Evolutionary conservation across 2,113 vertebrate genomes (phyloP).

Genomic region (Microcebus jonahi): DNA sequence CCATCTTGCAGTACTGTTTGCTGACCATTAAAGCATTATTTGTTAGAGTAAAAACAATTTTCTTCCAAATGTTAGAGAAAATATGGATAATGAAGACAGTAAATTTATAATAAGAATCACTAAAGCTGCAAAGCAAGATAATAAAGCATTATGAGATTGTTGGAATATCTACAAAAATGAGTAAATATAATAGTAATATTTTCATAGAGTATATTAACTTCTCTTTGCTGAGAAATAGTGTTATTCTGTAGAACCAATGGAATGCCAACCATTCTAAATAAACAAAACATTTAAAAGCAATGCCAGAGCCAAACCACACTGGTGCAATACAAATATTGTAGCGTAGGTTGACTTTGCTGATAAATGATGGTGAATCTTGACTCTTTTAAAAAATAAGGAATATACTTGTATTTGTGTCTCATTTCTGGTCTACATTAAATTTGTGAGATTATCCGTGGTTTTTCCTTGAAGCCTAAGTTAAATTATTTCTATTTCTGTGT

Average conservation of each 20-base stretch:
- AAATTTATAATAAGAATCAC: conserved; percentile 33
- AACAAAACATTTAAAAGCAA: not conserved
- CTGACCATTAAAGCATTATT: conserved; percentile 51
- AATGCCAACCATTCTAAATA: not conserved
- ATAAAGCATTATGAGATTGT: not conserved
- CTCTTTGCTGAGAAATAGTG: conserved; percentile 25
- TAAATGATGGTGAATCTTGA: not conserved
- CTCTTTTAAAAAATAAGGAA: not conserved
- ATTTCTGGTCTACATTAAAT: not conserved
- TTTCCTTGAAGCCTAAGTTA: not conserved
- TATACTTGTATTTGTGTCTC: not conserved
- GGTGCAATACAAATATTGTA: not conserved
- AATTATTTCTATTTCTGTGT: not conserved
- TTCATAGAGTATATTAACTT: conserved; percentile 11
- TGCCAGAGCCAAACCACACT: not conserved
- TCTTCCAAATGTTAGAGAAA: not conserved
- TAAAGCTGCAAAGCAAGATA: conserved; percentile 1
- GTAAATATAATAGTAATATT: conserved; percentile 29
- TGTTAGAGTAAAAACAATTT: conserved; percentile 38
- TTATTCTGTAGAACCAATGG: not conserved
- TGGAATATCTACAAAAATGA: not conserved
- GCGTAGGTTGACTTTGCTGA: not conserved
- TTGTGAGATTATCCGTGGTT: not conserved
- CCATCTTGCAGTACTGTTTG: conserved; percentile 21
- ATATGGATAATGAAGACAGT: not conserved